Base-by-base conservation (phyloP, 2,888 invertebrate species). In the Hipparchia semele region DNA sequence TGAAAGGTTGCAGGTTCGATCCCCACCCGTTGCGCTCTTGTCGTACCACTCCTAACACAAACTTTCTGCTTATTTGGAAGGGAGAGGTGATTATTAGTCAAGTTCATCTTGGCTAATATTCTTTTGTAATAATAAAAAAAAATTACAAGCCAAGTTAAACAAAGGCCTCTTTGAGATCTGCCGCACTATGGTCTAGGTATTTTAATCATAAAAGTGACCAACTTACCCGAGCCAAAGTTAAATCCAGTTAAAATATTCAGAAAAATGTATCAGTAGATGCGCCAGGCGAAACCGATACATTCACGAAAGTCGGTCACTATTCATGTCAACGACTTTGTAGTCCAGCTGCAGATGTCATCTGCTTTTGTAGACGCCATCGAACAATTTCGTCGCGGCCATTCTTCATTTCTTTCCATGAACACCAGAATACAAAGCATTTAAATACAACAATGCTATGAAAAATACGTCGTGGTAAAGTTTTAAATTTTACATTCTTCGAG, bases 201-300 rank as follows among this genome's bases (percentile, higher is more conserved):
- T 39, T 39, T 39, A 39, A 39, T 39, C 39, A 39, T 39, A 39
- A 39, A 39, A 39, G 39, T 39, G 39, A 39, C 0, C 39, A 39
- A 4, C 39, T 4, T 39, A 39, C 5, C 39, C 39, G 23, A 23
- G 23, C 23, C 23, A 49, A 58, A 60, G 65, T 70, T 67, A 73
- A 73, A 70, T 62, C 61, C 5, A 58, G 67, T 73, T 73, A 73
- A 66, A 66, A 66, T 66, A 54, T 66, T n/a, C 66, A 13, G 54
- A 13, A 65, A 33, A 51, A 7, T 66, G 56, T 56, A 66, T 54
- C 66, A 51, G 12, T 6, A 8, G 45, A 7, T 46, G 5, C 39
- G 13, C 51, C 39, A 9, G 53, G 49, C 59, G 12, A 7, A 33
- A 51, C 51, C 59, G 68, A 68, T 68, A 33, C 12, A 59, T 68